Evolutionary conservation across 2,113 vertebrate species (phyloP).

Genomic region (Corythaeola cristata): DNA sequence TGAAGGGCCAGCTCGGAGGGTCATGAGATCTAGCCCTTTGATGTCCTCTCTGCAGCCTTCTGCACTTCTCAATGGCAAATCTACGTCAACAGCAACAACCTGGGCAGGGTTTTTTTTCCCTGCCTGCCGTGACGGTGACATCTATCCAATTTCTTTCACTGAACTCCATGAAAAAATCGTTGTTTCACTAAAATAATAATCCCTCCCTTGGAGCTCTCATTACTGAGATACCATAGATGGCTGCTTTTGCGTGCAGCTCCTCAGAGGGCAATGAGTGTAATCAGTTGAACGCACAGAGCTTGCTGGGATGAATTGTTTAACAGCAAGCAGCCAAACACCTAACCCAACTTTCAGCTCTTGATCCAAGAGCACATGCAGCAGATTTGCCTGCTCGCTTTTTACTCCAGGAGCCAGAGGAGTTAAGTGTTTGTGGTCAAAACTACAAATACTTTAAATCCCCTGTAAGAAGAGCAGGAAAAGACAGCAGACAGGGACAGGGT

Average conservation of each 20-base stretch:
- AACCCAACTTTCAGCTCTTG: not conserved
- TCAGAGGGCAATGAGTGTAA: not conserved
- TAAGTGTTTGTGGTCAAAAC: not conserved
- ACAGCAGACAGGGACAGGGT: not conserved
- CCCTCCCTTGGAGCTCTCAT: not conserved
- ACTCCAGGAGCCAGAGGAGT: not conserved
- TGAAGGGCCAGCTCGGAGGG: not conserved
- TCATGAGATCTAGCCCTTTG: fast-evolving
- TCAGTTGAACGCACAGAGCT: not conserved
- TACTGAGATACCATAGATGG: not conserved
- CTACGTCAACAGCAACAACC: not conserved
- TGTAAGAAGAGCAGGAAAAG: not conserved
- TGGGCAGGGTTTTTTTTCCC: not conserved
- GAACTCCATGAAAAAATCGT: not conserved
- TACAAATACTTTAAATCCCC: not conserved
- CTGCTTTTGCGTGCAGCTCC: not conserved
- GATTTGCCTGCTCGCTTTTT: not conserved
- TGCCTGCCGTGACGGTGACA: fast-evolving
- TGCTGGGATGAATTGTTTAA: not conserved
- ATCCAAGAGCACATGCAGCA: not conserved
- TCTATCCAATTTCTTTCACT: not conserved
- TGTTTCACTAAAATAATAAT: not conserved
- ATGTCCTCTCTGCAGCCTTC: not conserved
- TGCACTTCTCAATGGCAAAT: not conserved
- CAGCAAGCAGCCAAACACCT: not conserved